phyloP scores from a whole-genome alignment of 1,140 invertebrate genomes.

The Rhagoletis pomonella region DNA sequence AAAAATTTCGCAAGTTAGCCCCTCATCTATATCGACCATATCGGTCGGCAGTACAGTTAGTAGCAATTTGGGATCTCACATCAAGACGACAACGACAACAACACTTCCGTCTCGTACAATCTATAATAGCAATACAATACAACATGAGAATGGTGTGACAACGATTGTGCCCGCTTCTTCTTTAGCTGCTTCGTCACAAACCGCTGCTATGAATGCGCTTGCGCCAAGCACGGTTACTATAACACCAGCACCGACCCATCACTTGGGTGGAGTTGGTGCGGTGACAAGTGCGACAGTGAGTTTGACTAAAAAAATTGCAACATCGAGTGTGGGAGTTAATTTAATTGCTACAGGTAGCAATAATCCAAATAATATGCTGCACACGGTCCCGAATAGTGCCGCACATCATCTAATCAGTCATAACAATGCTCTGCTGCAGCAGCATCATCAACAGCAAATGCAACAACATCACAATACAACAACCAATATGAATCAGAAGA shows the following conservation, averaged over 20 bases:
- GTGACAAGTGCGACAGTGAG: neutral
- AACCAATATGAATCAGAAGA: slow-evolving; percentile 54
- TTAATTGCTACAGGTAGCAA: slow-evolving; percentile 53
- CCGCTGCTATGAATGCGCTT: slow-evolving; percentile 70
- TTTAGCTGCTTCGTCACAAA: slow-evolving; percentile 67
- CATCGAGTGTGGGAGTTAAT: slow-evolving; percentile 53
- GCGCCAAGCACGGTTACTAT: slow-evolving; percentile 71
- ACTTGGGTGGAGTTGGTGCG: neutral
- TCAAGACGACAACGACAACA: slow-evolving; percentile 36
- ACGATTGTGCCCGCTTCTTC: slow-evolving; percentile 71
- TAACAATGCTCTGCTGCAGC: neutral
- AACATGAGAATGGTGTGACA: slow-evolving; percentile 71
- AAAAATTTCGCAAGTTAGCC: slow-evolving; percentile 55
- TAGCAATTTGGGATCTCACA: slow-evolving; percentile 44
- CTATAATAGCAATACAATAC: slow-evolving; percentile 68
- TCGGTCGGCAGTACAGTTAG: slow-evolving; percentile 40
- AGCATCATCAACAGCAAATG: too few relatives aligned
- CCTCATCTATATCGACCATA: slow-evolving; percentile 11
- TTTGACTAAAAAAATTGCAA: slow-evolving; percentile 54
- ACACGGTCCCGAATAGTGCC: neutral
- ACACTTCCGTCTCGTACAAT: slow-evolving; percentile 69
- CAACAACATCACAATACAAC: slow-evolving; percentile 14
- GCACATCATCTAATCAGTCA: slow-evolving; percentile 50
- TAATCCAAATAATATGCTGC: slow-evolving; percentile 26
- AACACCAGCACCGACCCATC: slow-evolving; percentile 62